phyloP scores from a whole-genome alignment of 2,888 invertebrate species.

The Frankliniella fusca region DNA sequence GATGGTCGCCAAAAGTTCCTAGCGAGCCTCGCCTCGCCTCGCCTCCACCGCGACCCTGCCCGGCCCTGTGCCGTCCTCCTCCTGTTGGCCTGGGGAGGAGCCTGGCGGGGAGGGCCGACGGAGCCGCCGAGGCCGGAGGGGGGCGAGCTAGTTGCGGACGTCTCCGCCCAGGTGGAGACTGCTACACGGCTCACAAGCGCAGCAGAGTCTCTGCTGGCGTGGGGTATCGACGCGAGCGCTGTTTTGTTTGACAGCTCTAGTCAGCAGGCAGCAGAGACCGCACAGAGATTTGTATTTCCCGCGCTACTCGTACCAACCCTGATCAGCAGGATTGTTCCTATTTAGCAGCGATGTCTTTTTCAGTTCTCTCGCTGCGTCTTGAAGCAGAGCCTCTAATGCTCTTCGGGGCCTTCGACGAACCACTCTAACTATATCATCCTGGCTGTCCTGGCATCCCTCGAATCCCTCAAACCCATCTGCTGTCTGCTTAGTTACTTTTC shows the following conservation, averaged over 20 bases:
- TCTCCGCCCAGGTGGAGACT: background rate
- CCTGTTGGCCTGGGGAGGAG: conserved; percentile 3
- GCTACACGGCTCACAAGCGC: background rate
- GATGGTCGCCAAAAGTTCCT: conserved; percentile 1
- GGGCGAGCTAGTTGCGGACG: background rate
- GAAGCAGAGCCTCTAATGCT: no score
- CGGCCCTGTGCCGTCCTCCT: no score
- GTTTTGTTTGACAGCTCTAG: background rate
- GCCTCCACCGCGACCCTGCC: background rate
- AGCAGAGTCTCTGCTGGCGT: background rate
- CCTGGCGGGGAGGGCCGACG: background rate
- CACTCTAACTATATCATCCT: no score
- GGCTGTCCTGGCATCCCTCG: no score
- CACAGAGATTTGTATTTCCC: background rate
- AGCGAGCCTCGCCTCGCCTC: no score
- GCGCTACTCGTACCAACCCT: no score
- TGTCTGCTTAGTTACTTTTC: no score
- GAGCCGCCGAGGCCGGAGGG: background rate
- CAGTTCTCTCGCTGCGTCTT: no score
- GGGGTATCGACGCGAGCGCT: background rate
- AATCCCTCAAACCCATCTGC: no score
- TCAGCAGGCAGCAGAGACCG: background rate
- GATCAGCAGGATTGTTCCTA: background rate
- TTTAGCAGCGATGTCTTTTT: no score
- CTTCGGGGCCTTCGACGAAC: no score